Percentiles rank a stretch among this genome's conserved stretches.
Conservation (phyloP, 1,140 invertebrate genomes). For the Adelges cooleyi region DNA sequence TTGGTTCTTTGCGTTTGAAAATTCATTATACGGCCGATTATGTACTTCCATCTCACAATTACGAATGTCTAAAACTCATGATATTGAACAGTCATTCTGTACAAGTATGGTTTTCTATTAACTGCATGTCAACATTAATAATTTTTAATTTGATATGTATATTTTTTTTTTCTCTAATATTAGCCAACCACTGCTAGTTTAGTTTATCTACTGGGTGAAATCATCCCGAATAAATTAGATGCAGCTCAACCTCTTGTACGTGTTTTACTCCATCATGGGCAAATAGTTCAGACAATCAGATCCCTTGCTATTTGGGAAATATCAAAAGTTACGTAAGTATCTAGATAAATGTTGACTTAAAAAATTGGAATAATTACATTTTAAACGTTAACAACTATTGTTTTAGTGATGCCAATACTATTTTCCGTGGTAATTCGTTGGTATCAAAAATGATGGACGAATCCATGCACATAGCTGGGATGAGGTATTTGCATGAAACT, state of each 20-base stretch:
- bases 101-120: conserved; percentile 40
- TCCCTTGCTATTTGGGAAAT: conserved; percentile 74
- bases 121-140: too few species aligned
- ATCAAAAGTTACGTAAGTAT: conserved; percentile 69
- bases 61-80: conserved; percentile 61
- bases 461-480: conserved; percentile 78
- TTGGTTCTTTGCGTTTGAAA: conserved; percentile 71
- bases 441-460: conserved; percentile 94
- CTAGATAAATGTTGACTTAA: not conserved
- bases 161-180: too few species aligned
- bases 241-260: conserved; percentile 74
- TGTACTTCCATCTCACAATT: conserved; percentile 69
- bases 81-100: conserved; percentile 60
- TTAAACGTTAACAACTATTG: conserved; percentile 21
- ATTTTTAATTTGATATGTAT: too few species aligned
- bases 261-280: conserved; percentile 69
- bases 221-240: conserved; percentile 71
- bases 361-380: not conserved
- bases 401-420: conserved; percentile 77
- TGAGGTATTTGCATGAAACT: conserved; percentile 77
- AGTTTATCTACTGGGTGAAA: conserved; percentile 68
- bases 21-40: conserved; percentile 79
- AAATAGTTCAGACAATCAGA: conserved; percentile 69
- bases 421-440: conserved; percentile 86
- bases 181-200: conserved; percentile 74